A percentile compares a stretch with the other conserved stretches of the same genome.
Evolutionary conservation across 2,888 invertebrate species (phyloP).

Genomic region (Monopis laevigella): DNA sequence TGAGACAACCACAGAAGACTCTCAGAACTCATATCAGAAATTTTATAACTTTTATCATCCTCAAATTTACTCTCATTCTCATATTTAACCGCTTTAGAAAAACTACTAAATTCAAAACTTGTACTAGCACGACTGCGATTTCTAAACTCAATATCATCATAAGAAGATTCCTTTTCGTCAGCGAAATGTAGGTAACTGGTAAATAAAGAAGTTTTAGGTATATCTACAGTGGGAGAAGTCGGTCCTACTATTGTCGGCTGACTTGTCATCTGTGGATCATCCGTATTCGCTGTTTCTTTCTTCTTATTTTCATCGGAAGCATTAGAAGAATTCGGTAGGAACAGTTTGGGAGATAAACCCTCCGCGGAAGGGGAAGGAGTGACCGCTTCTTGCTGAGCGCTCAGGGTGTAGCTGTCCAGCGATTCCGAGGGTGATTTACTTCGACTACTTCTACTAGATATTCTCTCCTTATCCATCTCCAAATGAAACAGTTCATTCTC

Average conservation of each 20-base stretch:
- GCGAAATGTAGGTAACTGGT: conserved; percentile 59
- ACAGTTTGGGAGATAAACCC: conserved; percentile 40
- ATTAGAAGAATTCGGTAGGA: background rate
- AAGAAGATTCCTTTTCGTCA: conserved; percentile 26
- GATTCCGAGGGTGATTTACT: conserved; percentile 58
- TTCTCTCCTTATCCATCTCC: conserved; percentile 50
- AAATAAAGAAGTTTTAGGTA: conserved; percentile 61
- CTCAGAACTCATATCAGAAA: conserved; percentile 88
- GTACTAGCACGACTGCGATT: conserved; percentile 27
- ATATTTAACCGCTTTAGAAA: conserved; percentile 25
- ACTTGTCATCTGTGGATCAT: background rate
- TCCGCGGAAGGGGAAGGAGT: conserved; percentile 51
- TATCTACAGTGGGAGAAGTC: conserved; percentile 77
- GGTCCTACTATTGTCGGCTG: conserved; percentile 24
- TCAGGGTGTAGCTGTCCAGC: conserved; percentile 43
- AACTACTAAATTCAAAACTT: conserved; percentile 29
- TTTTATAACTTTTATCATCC: conserved; percentile 50
- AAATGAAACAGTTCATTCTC: conserved; percentile 72
- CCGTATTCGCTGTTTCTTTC: conserved; percentile 6
- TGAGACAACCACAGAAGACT: conserved; percentile 93
- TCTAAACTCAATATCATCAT: conserved; percentile 29
- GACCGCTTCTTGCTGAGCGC: conserved; percentile 33
- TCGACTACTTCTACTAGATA: conserved; percentile 44
- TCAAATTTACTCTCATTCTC: conserved; percentile 29
- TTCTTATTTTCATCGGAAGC: conserved; percentile 23